Evolutionary conservation across 2,888 invertebrate species (phyloP).

Genomic region (Lepidonotus clava): DNA sequence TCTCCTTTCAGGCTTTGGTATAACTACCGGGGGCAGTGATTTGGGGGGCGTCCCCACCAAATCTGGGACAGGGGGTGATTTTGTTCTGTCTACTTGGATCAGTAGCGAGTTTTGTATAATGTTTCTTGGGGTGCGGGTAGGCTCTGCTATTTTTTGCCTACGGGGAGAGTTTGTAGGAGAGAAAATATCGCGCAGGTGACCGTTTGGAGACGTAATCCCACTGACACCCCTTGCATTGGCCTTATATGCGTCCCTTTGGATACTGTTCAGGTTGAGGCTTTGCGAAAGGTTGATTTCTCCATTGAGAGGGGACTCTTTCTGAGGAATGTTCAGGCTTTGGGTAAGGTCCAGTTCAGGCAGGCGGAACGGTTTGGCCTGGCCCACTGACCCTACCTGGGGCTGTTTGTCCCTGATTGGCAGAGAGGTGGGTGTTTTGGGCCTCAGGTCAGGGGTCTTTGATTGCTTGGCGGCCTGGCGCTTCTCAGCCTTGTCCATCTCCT

Average conservation of each 20-base stretch:
- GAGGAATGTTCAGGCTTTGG: conserved; percentile 9
- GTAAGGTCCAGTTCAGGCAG: conserved; percentile 26
- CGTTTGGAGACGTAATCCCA: neutral
- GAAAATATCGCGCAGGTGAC: neutral
- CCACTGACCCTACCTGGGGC: neutral
- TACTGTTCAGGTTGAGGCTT: conserved; percentile 13
- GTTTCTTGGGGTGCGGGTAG: neutral
- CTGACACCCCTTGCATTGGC: neutral
- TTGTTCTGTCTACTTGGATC: neutral
- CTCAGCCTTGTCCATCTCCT: neutral
- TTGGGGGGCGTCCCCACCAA: neutral
- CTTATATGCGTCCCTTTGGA: neutral
- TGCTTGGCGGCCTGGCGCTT: neutral
- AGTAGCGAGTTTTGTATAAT: neutral
- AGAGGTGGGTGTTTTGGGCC: neutral
- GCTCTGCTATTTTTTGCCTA: neutral
- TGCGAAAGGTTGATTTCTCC: neutral
- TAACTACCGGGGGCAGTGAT: neutral
- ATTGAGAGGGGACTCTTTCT: neutral
- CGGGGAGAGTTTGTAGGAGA: conserved; percentile 14
- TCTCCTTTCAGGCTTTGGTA: neutral
- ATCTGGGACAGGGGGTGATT: neutral
- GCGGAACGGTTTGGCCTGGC: neutral
- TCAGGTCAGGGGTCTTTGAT: neutral
- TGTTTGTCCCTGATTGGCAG: neutral